These are phyloP conservation scores for Litoditis marina DNA, from an alignment of 2,888 invertebrate species.

Conservation along the genomic window DNA sequence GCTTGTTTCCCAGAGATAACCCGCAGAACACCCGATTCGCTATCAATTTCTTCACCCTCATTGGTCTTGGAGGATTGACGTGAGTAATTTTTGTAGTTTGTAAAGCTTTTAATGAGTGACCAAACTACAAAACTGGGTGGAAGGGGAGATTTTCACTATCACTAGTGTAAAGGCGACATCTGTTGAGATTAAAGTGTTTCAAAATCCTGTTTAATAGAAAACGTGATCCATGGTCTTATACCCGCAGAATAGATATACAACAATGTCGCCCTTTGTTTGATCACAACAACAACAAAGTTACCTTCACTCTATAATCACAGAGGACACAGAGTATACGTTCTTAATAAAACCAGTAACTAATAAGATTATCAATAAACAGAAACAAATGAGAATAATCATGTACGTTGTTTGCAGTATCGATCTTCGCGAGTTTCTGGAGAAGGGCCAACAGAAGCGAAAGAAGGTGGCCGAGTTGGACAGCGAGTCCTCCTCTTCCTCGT, in stretches of 20 bases:
- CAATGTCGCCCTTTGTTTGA: too few species aligned
- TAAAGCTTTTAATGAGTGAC: not conserved
- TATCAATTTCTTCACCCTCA: slow-evolving; percentile 94
- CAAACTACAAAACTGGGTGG: too few species aligned
- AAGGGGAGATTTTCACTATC: not conserved
- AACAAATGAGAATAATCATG: too few species aligned
- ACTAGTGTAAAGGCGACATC: not conserved
- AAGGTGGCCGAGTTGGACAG: slow-evolving; percentile 20
- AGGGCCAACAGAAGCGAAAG: slow-evolving; percentile 37
- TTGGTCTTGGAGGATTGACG: slow-evolving; percentile 92
- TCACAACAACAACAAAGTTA: too few species aligned
- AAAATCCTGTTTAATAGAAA: not conserved
- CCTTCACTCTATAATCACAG: too few species aligned
- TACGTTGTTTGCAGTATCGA: slow-evolving; percentile 46
- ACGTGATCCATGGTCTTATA: too few species aligned
- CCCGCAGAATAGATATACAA: too few species aligned
- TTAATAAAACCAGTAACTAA: too few species aligned
- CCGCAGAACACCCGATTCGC: slow-evolving; percentile 94
- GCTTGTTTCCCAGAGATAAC: slow-evolving; percentile 90
- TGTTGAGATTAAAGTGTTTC: not conserved
- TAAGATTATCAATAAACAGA: too few species aligned
- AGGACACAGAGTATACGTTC: too few species aligned
- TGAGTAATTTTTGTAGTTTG: slow-evolving; percentile 62
- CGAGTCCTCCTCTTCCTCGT: slow-evolving; percentile 14
- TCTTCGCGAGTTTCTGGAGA: slow-evolving; percentile 52